These are phyloP conservation scores for Condylura cristata DNA, from an alignment of 2,113 vertebrate genomes.

Conservation along the genomic window DNA sequence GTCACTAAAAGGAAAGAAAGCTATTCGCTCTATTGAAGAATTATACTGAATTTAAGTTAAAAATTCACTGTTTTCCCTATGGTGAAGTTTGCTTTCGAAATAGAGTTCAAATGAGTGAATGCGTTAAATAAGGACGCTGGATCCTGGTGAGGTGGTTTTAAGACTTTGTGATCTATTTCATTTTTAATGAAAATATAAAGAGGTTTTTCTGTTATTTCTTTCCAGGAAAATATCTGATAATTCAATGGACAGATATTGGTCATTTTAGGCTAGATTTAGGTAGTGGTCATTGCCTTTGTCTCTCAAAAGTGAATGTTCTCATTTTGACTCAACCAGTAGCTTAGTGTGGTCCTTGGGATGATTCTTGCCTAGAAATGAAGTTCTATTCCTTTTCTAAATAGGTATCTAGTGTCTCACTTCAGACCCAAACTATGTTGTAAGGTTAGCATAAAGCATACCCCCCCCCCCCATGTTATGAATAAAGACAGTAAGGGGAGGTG, in stretches of 20 bases:
- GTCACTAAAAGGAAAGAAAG: neutral
- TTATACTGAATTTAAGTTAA: neutral
- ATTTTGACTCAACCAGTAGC: slow-evolving; percentile 11
- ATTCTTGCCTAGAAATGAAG: neutral
- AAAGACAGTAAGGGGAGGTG: slow-evolving; percentile 7
- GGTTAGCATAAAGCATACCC: neutral
- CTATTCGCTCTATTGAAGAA: neutral
- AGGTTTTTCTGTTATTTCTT: slow-evolving; percentile 13
- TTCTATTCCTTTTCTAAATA: neutral
- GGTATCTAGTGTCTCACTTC: neutral
- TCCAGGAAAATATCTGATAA: neutral
- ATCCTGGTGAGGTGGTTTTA: slow-evolving; percentile 27
- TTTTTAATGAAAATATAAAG: slow-evolving; percentile 45
- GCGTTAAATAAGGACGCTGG: neutral
- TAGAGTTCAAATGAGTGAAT: neutral
- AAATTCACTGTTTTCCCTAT: neutral
- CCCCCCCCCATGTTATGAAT: neutral
- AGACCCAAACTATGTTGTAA: neutral
- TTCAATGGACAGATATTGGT: neutral
- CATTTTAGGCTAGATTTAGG: slow-evolving; percentile 1
- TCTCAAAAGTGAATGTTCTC: neutral
- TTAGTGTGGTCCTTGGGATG: neutral
- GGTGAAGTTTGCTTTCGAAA: neutral
- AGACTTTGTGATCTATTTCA: slow-evolving; percentile 12
- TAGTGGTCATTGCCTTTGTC: neutral